These are phyloP conservation scores for Macrostomum lignano DNA, from an alignment of 1,140 invertebrate genomes.

Conservation along the genomic window DNA sequence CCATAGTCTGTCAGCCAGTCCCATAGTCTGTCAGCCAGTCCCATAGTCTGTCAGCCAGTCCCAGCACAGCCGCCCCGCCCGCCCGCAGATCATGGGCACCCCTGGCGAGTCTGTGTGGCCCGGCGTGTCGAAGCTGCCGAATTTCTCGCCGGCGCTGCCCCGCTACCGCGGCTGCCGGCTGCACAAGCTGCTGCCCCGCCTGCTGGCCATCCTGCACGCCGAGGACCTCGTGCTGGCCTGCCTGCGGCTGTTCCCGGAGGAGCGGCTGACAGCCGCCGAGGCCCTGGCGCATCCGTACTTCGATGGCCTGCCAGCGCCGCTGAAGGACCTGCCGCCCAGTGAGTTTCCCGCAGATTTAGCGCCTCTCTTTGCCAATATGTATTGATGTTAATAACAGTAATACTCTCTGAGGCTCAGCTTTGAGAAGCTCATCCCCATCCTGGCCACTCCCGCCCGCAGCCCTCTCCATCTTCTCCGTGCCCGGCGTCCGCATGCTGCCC, in stretches of 20 bases:
- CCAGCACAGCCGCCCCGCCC: too few relatives aligned
- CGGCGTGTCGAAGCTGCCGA: constrained; percentile 21
- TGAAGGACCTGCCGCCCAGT: not conserved
- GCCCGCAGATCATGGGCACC: constrained; percentile 15
- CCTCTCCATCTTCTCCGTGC: not conserved
- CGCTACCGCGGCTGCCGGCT: constrained; percentile 13
- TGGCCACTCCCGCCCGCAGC: too few relatives aligned
- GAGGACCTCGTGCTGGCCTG: not conserved
- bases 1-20: too few relatives aligned
- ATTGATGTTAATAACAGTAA: too few relatives aligned
- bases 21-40: too few relatives aligned
- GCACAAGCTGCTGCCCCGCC: constrained; percentile 11
- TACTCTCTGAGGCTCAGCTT: too few relatives aligned
- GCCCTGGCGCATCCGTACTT: constrained; percentile 48
- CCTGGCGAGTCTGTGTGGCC: constrained; percentile 27
- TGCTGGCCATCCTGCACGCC: not conserved
- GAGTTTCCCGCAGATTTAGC: too few relatives aligned
- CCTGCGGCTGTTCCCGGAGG: not conserved
- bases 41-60: too few relatives aligned
- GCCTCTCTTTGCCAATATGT: too few relatives aligned
- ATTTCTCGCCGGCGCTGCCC: too few relatives aligned
- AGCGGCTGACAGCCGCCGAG: constrained; percentile 31
- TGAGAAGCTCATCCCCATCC: too few relatives aligned
- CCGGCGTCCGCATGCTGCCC: not conserved
- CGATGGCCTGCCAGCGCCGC: constrained; percentile 30